Percentiles rank a stretch among this genome's conserved stretches.
phyloP scores from a whole-genome alignment of 1,140 invertebrate genomes.

The Gonatopus flavifemur region DNA sequence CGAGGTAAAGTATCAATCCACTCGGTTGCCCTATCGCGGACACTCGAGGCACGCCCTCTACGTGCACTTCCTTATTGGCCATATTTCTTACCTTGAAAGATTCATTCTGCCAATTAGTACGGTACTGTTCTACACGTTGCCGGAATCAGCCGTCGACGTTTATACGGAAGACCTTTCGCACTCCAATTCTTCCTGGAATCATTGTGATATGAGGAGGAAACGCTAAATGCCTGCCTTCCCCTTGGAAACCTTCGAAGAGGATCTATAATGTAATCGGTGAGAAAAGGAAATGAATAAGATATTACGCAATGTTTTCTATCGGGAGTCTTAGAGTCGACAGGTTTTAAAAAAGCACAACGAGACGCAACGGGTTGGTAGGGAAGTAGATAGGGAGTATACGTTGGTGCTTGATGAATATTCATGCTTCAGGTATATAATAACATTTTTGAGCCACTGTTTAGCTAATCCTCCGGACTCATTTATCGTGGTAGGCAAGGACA shows the following conservation, averaged over 20 bases:
- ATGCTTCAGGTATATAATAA: constrained; percentile 60
- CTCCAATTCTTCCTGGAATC: no score
- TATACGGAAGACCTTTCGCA: no score
- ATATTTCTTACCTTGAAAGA: constrained; percentile 37
- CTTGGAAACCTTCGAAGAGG: no score
- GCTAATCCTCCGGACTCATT: constrained; percentile 60
- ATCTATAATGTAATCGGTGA: no score
- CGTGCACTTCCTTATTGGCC: constrained; percentile 52
- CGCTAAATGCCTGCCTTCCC: no score
- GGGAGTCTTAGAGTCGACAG: constrained; percentile 32
- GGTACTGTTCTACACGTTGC: constrained; percentile 43
- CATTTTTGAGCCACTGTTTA: constrained; percentile 61
- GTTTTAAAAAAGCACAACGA: constrained; percentile 39
- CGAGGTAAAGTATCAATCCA: constrained; percentile 26
- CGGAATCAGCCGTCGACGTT: constrained; percentile 39
- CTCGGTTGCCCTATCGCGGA: constrained; percentile 17
- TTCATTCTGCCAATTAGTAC: constrained; percentile 49
- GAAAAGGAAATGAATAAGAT: constrained; percentile 13
- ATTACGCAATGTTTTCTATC: constrained; percentile 19
- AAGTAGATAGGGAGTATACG: no score
- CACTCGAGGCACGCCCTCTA: constrained; percentile 43
- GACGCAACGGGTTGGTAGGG: constrained; percentile 20
- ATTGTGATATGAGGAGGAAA: no score
- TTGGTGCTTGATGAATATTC: constrained; percentile 62
- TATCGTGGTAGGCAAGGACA: constrained; percentile 57